phyloP scores from a whole-genome alignment of 1,140 invertebrate species.

The Brachionus angularis region DNA sequence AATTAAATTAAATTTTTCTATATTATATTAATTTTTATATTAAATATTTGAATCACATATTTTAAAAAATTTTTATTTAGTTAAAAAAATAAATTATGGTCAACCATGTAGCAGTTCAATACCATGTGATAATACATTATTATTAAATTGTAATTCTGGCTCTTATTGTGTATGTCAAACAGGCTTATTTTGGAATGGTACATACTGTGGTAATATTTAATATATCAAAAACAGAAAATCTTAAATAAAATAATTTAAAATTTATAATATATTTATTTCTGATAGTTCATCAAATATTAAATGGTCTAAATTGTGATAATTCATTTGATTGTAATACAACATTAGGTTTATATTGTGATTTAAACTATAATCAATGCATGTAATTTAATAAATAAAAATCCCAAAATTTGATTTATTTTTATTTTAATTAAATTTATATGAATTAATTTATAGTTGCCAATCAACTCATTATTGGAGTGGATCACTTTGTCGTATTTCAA shows the following conservation, averaged over 20 bases:
- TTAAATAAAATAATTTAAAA: not conserved
- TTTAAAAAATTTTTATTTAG: not conserved
- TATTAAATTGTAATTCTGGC: not conserved
- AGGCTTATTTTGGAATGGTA: constrained; percentile 22
- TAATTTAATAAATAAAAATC: too few relatives aligned
- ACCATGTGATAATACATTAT: not conserved
- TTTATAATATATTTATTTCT: not conserved
- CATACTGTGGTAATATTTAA: constrained; percentile 25
- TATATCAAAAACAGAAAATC: not conserved
- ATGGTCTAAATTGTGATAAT: constrained; percentile 24
- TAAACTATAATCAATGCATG: constrained; percentile 13
- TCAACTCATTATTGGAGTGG: constrained; percentile 31
- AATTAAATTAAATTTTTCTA: too few relatives aligned
- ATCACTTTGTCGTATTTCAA: not conserved
- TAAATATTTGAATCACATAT: too few relatives aligned
- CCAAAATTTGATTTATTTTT: not conserved
- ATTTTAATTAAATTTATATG: not conserved
- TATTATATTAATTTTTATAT: too few relatives aligned
- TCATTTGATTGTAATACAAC: constrained; percentile 8
- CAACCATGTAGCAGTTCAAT: not conserved
- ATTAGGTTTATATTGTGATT: constrained; percentile 3
- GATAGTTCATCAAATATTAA: not conserved
- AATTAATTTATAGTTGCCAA: not conserved
- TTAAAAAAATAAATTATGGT: constrained; percentile 22
- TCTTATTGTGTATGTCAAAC: not conserved